Base-by-base conservation (phyloP, 1,140 invertebrate genomes). In the Pseudomyrmex sp. region DNA sequence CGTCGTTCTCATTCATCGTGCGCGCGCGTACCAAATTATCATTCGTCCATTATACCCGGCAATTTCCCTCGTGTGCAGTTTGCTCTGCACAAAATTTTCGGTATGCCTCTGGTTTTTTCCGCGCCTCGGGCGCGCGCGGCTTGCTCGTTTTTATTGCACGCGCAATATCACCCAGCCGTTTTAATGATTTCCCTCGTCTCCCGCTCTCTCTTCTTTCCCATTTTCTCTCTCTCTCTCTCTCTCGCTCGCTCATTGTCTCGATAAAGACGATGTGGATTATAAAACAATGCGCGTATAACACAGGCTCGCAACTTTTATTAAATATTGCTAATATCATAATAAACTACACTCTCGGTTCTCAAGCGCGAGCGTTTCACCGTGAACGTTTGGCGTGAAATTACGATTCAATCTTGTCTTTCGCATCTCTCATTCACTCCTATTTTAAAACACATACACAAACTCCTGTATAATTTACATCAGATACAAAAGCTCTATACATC, bases 1-100 rank as follows among this genome's bases (percentile, higher is more conserved):
- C 74, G n/a, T 18, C 26, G 59, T 15, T 69, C 75, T 58, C 65
- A 58, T 68, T 77, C 63, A 56, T 58, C 65, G 46, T 68, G 50
- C 26, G 72, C 48, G 26, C 75, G 65, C 63, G 35, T 7, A 18
- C 76, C 70, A 80, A 80, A 80, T 80, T 80, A 80, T 70, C 65
- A 80, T 80, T 70, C 54, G 66, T 58, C 66, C 66, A 80, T 80
- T 80, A 80, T 80, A 72, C n/a, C n/a, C 44, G 66, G 66, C 66
- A 72, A 80, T 80, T 80, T 80, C 76, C 76, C 76, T 50, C 20
- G 66, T 72, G 76, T 59, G 66, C 66, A 48, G 65, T 79, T 48
- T 54, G 65, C 13, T 10, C 65, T 59, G 76, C 46, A 10, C 76
- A 46, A 70, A 70, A 80, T 80, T 35, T 80, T 80, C 23, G 76